These are phyloP conservation scores for Cydia strobilella DNA, from an alignment of 1,140 invertebrate species.

Conservation along the genomic window DNA sequence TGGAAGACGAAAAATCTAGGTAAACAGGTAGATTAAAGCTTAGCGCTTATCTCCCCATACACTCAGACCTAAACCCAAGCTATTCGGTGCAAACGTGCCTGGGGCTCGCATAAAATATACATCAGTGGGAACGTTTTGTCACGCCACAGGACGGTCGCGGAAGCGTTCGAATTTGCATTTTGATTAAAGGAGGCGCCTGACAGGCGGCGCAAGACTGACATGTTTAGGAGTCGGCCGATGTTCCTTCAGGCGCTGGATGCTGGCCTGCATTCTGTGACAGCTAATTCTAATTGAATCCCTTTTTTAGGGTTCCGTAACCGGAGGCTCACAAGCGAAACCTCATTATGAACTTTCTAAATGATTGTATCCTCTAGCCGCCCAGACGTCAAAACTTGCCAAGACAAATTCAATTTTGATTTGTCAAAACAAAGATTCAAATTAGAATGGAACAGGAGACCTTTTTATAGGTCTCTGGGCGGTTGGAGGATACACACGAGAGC, in stretches of 20 bases:
- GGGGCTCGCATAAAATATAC: constrained; percentile 54
- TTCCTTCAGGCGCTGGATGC: constrained; percentile 1
- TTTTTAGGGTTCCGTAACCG: not conserved
- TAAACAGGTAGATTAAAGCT: not conserved
- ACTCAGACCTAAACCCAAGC: constrained; percentile 24
- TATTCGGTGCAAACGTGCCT: constrained; percentile 38
- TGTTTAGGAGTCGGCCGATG: constrained; percentile 36
- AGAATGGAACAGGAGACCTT: no score
- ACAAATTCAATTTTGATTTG: no score
- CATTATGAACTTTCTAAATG: no score
- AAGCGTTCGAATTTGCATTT: constrained; percentile 69
- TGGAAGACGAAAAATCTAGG: not conserved
- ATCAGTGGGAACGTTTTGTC: constrained; percentile 58
- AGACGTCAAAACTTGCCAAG: no score
- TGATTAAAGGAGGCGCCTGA: constrained; percentile 65
- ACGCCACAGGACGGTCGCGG: constrained; percentile 55
- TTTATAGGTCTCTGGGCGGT: no score
- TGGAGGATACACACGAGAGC: no score
- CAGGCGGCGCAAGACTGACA: constrained; percentile 39
- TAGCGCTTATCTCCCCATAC: not conserved
- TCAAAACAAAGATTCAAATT: no score
- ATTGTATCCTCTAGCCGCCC: no score
- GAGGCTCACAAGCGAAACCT: no score
- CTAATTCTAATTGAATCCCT: not conserved
- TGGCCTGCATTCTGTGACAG: not conserved